A percentile compares a stretch with the other conserved stretches of the same genome.
These are phyloP conservation scores for Charina bottae DNA, from an alignment of 2,113 vertebrate genomes.

Conservation along the genomic window DNA sequence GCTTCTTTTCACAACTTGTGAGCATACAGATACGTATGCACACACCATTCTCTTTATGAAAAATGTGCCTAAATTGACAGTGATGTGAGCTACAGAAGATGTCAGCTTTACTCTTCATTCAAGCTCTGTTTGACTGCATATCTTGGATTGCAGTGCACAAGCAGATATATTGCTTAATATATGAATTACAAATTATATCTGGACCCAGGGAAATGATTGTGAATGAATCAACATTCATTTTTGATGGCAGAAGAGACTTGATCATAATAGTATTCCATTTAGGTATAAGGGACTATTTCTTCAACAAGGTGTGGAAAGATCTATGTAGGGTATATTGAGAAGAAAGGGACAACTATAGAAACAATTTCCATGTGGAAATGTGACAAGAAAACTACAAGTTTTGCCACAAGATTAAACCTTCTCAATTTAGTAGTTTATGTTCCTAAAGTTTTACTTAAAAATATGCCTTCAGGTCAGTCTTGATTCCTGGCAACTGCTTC, in stretches of 20 bases:
- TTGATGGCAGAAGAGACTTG: background rate
- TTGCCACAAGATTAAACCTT: background rate
- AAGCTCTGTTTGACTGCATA: background rate
- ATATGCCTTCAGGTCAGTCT: background rate
- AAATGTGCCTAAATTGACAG: conserved; percentile 31
- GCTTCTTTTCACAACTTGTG: conserved; percentile 10
- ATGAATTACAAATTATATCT: background rate
- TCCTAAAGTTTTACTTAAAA: background rate
- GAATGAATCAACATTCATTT: background rate
- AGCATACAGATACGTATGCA: background rate
- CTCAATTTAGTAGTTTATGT: background rate
- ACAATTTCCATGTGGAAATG: background rate
- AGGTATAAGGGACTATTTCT: background rate
- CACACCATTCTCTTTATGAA: conserved; percentile 14
- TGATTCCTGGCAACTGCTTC: background rate
- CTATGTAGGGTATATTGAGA: background rate
- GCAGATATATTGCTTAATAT: background rate
- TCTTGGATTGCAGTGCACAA: background rate
- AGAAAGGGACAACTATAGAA: background rate
- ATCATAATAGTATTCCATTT: background rate
- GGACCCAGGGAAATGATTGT: background rate
- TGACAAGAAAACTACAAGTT: background rate
- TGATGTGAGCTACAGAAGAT: background rate
- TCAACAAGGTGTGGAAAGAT: background rate
- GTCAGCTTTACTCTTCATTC: background rate